These are phyloP conservation scores for Gymnogyps californianus DNA, from an alignment of 2,113 vertebrate species.

Conservation along the genomic window DNA sequence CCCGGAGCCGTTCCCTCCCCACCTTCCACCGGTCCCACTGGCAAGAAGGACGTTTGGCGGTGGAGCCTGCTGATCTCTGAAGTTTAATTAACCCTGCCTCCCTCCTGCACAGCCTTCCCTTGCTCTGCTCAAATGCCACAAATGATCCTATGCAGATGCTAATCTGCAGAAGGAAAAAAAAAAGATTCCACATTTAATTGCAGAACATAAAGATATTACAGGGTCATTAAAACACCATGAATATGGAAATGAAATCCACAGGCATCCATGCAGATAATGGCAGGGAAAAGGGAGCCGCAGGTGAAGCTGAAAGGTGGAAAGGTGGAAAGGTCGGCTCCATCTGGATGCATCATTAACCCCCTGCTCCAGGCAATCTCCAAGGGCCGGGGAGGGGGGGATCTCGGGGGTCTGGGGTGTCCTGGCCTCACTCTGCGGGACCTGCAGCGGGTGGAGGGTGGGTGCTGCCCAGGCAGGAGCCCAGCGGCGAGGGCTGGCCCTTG, in stretches of 20 bases:
- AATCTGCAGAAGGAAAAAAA: neutral
- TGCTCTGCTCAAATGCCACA: neutral
- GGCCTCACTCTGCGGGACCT: fast-evolving
- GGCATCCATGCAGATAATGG: constrained; percentile 16
- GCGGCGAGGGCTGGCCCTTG: neutral
- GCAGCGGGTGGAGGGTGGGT: fast-evolving
- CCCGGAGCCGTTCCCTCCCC: neutral
- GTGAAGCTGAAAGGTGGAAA: constrained; percentile 18
- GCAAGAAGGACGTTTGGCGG: neutral
- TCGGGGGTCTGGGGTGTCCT: fast-evolving
- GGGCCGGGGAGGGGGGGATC: neutral
- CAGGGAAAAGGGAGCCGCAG: constrained; percentile 1
- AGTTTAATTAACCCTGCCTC: neutral
- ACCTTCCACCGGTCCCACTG: neutral
- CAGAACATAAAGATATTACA: constrained; percentile 42
- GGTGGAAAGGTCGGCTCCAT: neutral
- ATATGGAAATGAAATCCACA: constrained; percentile 64
- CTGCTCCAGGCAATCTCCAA: neutral
- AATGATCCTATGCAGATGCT: constrained; percentile 26
- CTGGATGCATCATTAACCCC: neutral
- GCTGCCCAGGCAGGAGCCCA: neutral
- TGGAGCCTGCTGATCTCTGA: neutral
- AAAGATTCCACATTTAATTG: constrained; percentile 34
- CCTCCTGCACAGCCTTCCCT: neutral
- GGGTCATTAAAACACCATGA: constrained; percentile 57